Evolutionary conservation across 1,140 invertebrate species (phyloP), one percentile per base, ranked within the genome.

Genomic region (Drosophila pruinosa): DNA sequence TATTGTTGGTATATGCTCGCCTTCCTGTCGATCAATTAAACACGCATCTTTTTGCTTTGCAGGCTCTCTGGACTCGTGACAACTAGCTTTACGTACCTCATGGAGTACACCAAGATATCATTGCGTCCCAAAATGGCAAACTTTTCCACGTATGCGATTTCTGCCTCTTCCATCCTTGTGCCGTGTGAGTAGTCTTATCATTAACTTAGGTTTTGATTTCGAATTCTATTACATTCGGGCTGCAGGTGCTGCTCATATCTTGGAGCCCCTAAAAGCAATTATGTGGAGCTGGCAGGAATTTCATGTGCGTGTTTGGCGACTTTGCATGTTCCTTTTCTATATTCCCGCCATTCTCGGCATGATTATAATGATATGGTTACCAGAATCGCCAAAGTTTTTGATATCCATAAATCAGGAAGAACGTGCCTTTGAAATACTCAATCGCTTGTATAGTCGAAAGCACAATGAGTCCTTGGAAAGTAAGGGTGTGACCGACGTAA

Each of bases 321-420:
- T 69, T 4, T 38, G n/a, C 21, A 15, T 69, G 14, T 0, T 54
- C 6, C 0, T 73, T 0, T 24, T 45, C 21, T 1, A 7, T 2
- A 6, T 24, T 15, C 65, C 58, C 4, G 65, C 57, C 2, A 4
- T 70, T 10, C 0, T 70, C n/a, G 36, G 31, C 0, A 4, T 57
- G 6, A 10, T 22, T 1, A 2, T 7, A 1, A 26, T 69, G 4
- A 24, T 0, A 0, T 0, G 43, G 4, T 15, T 70, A 1, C 71
- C 71, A 1, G 71, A 74, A 10, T 36, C 65, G 1, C 41, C 58
- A 0, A 69, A 74, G 28, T 74, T 47, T 45, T 3, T 63, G 17
- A n/a, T 70, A 4, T 45, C 45, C 1, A n/a, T 50, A 0, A 43
- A 52, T 0, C 0, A 70, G 4, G 1, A 4, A 2, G 43, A 58